Conservation (phyloP, 1,140 invertebrate species). For the Hylyphantes graminicola region DNA sequence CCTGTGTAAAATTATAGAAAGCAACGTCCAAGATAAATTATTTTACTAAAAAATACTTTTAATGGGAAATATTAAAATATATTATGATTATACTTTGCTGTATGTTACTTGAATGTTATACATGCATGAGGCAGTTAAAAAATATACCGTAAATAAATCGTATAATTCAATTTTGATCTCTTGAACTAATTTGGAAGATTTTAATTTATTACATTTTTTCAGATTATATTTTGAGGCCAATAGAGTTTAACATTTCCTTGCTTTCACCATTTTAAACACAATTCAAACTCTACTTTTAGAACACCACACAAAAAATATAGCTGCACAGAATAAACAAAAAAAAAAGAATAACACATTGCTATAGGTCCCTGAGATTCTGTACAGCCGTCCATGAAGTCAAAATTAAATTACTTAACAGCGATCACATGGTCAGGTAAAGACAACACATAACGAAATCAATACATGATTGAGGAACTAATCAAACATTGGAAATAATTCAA, state of each 20-base stretch:
- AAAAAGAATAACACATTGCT: not conserved
- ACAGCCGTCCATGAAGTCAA: slow-evolving; percentile 15
- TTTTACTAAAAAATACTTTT: not conserved
- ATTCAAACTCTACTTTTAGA: not conserved
- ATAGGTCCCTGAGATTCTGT: slow-evolving; percentile 54
- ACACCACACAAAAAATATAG: not conserved
- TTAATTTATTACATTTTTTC: not conserved
- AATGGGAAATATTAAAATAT: not conserved
- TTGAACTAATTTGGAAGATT: not conserved
- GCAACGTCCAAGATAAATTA: too few relatives aligned
- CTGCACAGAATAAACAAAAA: slow-evolving; percentile 31
- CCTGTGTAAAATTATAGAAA: too few relatives aligned
- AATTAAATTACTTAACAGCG: slow-evolving; percentile 6
- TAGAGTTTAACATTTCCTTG: not conserved
- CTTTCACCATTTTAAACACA: not conserved
- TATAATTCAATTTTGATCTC: not conserved
- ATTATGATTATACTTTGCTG: not conserved
- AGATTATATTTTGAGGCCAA: not conserved
- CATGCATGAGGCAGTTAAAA: not conserved
- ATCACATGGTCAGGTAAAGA: slow-evolving; percentile 16
- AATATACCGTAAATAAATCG: not conserved
- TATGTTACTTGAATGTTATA: not conserved
- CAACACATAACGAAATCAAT: slow-evolving; percentile 29
- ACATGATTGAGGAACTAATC: slow-evolving; percentile 17
- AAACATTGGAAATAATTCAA: not conserved